Evolutionary conservation across 2,888 invertebrate genomes (phyloP), one percentile per base, ranked within the genome.

Genomic region (Volucella inanis): DNA sequence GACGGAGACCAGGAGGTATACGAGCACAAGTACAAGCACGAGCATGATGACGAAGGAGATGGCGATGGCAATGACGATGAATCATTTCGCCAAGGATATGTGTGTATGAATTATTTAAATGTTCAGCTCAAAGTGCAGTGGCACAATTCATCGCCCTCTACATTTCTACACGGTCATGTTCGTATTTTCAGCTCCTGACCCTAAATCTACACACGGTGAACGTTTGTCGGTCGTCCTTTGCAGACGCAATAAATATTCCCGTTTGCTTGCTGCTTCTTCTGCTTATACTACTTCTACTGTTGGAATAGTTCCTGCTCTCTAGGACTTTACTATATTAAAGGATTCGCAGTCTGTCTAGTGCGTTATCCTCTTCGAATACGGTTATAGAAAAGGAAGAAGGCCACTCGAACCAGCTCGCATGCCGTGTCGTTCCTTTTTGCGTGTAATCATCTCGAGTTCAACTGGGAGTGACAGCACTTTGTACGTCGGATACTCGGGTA

Each of bases 361-460:
- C 78, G 78, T 78, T 78, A 78, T 71, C 79, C 79, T 72, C 72
- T 79, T 67, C 72, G 59, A 57, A 79, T 79, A 71, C 62, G 70
- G 70, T 79, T 79, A 79, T 67, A 72, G 79, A 79, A 79, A 62
- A 55, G 49, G 38, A 62, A 45, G 76, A 47, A 68, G 18, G 57
- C 62, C 62, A 77, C 70, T 70, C 49, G 47, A 47, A 64, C 47
- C 55, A 31, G 6, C 4, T 31, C 31, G 31, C 31, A 31, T 31
- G 6, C 38, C 55, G 4, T 38, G 62, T 18, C 41, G 22, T 55
- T 68, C 18, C 77, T 54, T 76, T 22, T 77, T 62, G 70, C 77
- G 68, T 70, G 54, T 43, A 76, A 50, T 50, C 45, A 57, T 62
- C 74, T 64, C 52, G 41, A 54, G 14, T 50, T 41, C 64, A 49